These are phyloP conservation scores for Euphydryas editha DNA, from an alignment of 2,888 invertebrate genomes.

Conservation along the genomic window DNA sequence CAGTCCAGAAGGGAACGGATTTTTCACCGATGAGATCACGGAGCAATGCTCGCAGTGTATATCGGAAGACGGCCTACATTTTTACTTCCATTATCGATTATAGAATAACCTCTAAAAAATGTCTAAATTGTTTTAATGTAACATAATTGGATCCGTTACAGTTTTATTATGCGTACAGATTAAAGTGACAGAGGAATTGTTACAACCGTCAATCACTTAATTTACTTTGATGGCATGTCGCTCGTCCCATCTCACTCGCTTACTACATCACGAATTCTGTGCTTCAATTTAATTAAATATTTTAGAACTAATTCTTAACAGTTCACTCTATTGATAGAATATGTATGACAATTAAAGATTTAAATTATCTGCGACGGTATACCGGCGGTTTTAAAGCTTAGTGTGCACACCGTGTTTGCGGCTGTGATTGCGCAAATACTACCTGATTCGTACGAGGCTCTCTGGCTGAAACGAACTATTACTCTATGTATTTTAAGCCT, in stretches of 20 bases:
- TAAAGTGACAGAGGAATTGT: no score
- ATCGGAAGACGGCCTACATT: no score
- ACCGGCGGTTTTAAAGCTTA: constrained; percentile 7
- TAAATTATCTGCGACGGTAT: constrained; percentile 1
- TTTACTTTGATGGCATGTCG: no score
- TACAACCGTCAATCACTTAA: no score
- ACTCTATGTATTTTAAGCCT: constrained; percentile 10
- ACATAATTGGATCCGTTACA: no score
- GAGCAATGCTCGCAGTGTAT: no score
- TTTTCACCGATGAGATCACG: no score
- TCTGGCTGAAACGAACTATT: not conserved
- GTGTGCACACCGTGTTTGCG: constrained; percentile 9
- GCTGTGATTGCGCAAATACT: constrained; percentile 8
- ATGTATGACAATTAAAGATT: constrained; percentile 9
- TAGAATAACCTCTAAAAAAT: no score
- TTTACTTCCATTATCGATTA: no score
- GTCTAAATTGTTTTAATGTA: no score
- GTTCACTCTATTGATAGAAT: not conserved
- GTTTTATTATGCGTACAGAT: no score
- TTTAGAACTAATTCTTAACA: not conserved
- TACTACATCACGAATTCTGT: not conserved
- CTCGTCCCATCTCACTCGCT: not conserved
- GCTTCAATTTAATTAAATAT: not conserved
- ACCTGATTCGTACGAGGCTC: constrained; percentile 3
- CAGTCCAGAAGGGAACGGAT: no score